Conservation (phyloP, 1,140 invertebrate genomes). For the Leptonema lineaticorne region DNA sequence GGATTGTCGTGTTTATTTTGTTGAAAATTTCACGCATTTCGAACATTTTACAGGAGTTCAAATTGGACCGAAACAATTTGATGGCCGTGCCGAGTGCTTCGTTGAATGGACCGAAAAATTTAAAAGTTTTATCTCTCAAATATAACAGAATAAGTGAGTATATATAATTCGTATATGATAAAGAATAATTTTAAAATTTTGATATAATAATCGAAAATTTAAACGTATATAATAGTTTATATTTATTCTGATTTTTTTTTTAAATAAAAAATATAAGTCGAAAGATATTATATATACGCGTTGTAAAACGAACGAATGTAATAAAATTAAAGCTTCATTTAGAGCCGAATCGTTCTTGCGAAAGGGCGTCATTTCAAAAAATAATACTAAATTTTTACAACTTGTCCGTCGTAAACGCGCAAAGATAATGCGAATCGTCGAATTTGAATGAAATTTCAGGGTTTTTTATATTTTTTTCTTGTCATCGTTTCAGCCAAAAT, state of each 20-base stretch:
- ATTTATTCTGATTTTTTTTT: too few species aligned
- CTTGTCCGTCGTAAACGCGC: too few species aligned
- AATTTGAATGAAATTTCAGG: too few species aligned
- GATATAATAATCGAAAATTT: not conserved
- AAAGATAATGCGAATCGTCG: too few species aligned
- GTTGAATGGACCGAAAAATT: slow-evolving; percentile 72
- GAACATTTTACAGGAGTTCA: slow-evolving; percentile 71
- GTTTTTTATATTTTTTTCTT: not conserved
- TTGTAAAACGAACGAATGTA: not conserved
- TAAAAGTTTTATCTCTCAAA: slow-evolving; percentile 71
- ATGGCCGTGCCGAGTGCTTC: slow-evolving; percentile 71
- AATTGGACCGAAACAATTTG: slow-evolving; percentile 77
- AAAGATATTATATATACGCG: not conserved
- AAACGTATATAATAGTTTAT: too few species aligned
- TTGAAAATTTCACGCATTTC: too few species aligned
- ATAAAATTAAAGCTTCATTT: too few species aligned
- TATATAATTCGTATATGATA: not conserved
- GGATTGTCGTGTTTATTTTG: too few species aligned
- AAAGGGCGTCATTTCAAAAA: too few species aligned
- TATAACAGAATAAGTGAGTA: slow-evolving; percentile 79
- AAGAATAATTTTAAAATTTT: not conserved
- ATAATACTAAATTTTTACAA: too few species aligned
- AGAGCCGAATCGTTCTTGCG: too few species aligned
- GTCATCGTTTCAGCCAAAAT: slow-evolving; percentile 60
- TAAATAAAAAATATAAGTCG: not conserved